Evolutionary conservation across 2,113 vertebrate species (phyloP).

Genomic region (Melozone crissalis): DNA sequence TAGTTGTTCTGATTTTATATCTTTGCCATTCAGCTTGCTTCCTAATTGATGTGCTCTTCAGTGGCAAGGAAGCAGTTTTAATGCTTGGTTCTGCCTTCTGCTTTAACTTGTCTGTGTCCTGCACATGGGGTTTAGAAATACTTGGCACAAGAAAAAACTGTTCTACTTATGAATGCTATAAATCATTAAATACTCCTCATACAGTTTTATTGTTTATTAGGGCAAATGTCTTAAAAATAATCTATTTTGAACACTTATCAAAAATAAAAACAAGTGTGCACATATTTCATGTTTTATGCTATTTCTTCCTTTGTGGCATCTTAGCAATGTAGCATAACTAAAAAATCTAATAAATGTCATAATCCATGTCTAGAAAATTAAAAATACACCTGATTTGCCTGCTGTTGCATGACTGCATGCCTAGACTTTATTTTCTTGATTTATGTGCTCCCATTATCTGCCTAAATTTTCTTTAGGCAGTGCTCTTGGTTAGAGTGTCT

Average conservation of each 20-base stretch:
- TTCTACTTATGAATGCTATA: background rate
- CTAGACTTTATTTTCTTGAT: constrained; percentile 8
- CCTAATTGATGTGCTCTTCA: background rate
- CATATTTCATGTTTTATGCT: constrained; percentile 77
- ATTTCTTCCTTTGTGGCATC: constrained; percentile 36
- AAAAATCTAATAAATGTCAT: constrained; percentile 7
- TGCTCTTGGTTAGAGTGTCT: background rate
- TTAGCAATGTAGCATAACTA: background rate
- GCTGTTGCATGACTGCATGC: constrained; percentile 31
- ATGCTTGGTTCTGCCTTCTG: background rate
- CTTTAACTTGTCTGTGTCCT: background rate
- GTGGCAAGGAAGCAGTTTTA: background rate
- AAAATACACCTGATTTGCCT: background rate
- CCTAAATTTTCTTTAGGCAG: background rate
- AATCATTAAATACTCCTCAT: background rate
- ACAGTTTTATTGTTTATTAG: background rate
- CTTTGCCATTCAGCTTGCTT: background rate
- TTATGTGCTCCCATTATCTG: background rate
- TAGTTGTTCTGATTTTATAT: background rate
- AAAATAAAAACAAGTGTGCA: constrained; percentile 9
- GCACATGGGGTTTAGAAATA: background rate
- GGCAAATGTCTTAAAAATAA: background rate
- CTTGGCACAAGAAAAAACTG: background rate
- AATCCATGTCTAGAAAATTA: background rate
- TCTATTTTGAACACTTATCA: background rate